Conservation (phyloP, 2,113 vertebrate genomes). For the Sturnira hondurensis region DNA sequence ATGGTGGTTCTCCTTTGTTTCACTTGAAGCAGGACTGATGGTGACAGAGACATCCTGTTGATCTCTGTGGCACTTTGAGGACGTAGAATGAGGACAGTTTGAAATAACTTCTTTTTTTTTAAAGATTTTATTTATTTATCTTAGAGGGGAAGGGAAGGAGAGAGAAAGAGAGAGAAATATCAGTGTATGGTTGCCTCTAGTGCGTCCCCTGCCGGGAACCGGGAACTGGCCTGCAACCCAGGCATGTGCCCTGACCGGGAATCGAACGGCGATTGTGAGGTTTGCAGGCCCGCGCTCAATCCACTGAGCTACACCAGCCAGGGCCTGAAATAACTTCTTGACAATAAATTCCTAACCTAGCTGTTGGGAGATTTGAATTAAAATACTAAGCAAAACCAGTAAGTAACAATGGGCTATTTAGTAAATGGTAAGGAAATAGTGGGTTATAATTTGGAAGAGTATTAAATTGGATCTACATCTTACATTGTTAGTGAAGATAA, state of each 20-base stretch:
- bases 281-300: no score
- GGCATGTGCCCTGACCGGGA: no score
- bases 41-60: not conserved
- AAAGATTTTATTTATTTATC: no score
- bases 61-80: not conserved
- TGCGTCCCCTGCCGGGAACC: no score
- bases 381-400: not conserved
- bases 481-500: not conserved
- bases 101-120: not conserved
- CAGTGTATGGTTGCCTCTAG: no score
- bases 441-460: not conserved
- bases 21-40: not conserved
- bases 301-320: no score
- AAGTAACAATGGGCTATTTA: not conserved
- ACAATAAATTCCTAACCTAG: not conserved
- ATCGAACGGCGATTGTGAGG: no score
- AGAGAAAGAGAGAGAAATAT: no score
- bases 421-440: not conserved
- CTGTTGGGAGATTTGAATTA: not conserved
- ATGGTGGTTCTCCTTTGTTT: not conserved
- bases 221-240: no score
- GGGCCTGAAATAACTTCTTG: not conserved
- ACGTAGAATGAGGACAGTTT: not conserved
- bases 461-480: not conserved
- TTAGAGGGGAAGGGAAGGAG: no score